Base-by-base conservation (phyloP, 2,113 vertebrate genomes). In the Channa argus region DNA sequence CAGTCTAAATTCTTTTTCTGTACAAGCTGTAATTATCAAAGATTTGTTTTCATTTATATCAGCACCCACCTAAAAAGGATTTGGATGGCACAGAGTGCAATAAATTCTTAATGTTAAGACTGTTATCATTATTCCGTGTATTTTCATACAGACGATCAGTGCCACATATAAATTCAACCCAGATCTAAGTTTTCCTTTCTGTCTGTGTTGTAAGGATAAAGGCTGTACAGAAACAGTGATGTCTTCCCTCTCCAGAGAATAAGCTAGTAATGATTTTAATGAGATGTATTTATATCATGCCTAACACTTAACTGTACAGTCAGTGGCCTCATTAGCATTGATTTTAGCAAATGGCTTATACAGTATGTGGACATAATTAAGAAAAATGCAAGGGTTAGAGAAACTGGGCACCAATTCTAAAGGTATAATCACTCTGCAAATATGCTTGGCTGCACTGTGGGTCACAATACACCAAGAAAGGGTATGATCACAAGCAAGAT, bases 241-340 rank as follows among this genome's bases (percentile, higher is more conserved):
- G 60, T 24, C 50, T 62, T 65, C 24, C 58, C 24, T 81, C 70
- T 70, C 74, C 6, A 37, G 74, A 66, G 71, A 71, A 66, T 41
- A 58, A 50, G 46, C 63, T 63, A n/a, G 55, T 85, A 85, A 90
- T 83, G 72, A 89, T 86, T 73, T 56, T 78, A 92, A 89, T 90
- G 82, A 86, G 74, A 68, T 83, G 53, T 86, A 81, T 92, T 87
- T 84, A 82, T 82, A 80, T 71, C 73, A 71, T 80, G 78, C 72
- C 64, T 56, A 67, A 82, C 74, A 82, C 67, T 80, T 76, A 63
- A 80, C 74, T 67, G 74, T 88, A 89, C 73, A 87, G 87, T 77
- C 77, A 64, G 74, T 64, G 79, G 68, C 67, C 74, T 92, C 87
- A 92, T 94, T 92, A 91, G 83, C 68, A 70, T 46, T 80, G 79